Conservation (phyloP, 2,113 vertebrate genomes). For the Oryzias curvinotus region DNA sequence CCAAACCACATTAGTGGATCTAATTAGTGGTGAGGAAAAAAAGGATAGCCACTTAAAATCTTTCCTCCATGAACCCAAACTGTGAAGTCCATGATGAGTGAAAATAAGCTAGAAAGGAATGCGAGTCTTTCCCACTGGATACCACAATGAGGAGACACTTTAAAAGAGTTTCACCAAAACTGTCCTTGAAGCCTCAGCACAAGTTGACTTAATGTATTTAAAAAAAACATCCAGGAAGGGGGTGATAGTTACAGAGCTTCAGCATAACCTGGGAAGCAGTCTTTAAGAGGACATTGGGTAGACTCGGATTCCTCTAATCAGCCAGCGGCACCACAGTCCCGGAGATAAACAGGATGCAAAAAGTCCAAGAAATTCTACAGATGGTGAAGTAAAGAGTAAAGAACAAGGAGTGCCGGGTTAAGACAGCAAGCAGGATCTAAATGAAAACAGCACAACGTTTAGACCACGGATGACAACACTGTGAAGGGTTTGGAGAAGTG, state of each 20-base stretch:
- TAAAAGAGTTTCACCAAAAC: constrained; percentile 10
- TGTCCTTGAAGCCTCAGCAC: background rate
- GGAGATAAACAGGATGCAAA: constrained; percentile 60
- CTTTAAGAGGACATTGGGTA: constrained; percentile 9
- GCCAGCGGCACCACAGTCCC: constrained; percentile 66
- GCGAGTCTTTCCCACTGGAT: background rate
- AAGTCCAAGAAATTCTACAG: constrained; percentile 35
- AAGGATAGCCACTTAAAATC: constrained; percentile 38
- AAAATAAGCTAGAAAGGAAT: background rate
- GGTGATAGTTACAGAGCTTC: constrained; percentile 16
- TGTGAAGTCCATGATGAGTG: constrained; percentile 20
- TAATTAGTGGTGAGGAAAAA: constrained; percentile 53
- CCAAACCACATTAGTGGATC: constrained; percentile 67
- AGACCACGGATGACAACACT: constrained; percentile 56
- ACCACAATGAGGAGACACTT: background rate
- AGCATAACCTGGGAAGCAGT: constrained; percentile 30
- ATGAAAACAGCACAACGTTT: constrained; percentile 62
- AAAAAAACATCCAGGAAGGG: background rate
- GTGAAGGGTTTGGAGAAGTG: constrained; percentile 46
- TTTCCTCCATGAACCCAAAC: constrained; percentile 28
- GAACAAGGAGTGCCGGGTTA: background rate
- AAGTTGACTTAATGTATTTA: background rate
- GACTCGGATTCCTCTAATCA: constrained; percentile 73
- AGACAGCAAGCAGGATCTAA: constrained; percentile 61
- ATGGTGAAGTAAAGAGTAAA: constrained; percentile 1